Base-by-base conservation (phyloP, 2,113 vertebrate genomes). In the Sylvilagus bachmani region DNA sequence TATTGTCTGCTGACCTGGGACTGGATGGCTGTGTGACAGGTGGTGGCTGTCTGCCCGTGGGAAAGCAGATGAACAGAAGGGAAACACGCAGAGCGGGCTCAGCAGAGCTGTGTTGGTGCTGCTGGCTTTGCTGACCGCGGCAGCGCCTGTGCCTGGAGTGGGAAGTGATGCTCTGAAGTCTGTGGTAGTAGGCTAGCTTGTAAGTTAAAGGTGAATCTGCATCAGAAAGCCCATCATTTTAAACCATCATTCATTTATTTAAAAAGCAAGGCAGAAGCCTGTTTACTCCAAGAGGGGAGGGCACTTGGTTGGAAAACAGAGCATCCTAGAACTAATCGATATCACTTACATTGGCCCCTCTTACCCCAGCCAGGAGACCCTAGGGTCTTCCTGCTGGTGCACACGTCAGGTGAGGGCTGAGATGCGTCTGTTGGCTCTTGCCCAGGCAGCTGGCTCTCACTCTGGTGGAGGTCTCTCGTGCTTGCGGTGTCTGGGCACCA, bases 1-100 rank as follows among this genome's bases (percentile, higher is more conserved):
- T 88, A 62, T 95, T 95, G 88, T 95, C 96, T 94, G 73, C 85
- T 94, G 96, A 88, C 96, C 93, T 55, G 66, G 85, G 81, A 70
- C 36, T 67, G 70, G 71, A 19, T 80, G 4, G 77, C 53, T 77
- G 44, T 55, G 81, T 51, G 80, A 66, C 77, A 64, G 81, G 89
- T 73, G 82, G 89, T 64, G 85, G 66, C 96, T 70, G 49, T 85
- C 84, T 82, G 85, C 78, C 81, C 49, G 0, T 22, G 61, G 96
- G 88, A 91, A 79, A 90, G 71, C 86, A 75, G 89, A 61, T 25
- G 91, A 89, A n/a, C 79, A 62, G 94, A 87, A 33, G 27, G 84
- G 53, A 94, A 83, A 51, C 88, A 67, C 55, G 29, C 31, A 88
- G 49, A 24, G 53, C 61, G 69, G 53, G 62, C 21, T 58, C 71